These are phyloP conservation scores for Mola mola DNA, from an alignment of 2,113 vertebrate species.

Conservation along the genomic window DNA sequence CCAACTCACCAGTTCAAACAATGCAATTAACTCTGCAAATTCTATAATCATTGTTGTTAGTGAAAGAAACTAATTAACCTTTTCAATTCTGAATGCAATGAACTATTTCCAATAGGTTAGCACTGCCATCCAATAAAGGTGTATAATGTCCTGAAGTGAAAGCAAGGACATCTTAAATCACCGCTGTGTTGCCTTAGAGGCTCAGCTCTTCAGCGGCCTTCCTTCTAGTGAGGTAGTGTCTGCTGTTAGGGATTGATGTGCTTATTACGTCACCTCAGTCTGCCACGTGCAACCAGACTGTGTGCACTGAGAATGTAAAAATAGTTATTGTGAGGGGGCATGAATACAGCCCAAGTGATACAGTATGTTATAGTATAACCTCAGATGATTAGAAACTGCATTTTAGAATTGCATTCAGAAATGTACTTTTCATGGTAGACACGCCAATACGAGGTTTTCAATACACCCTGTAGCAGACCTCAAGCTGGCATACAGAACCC, in stretches of 20 bases:
- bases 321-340: constrained; percentile 9
- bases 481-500: not conserved
- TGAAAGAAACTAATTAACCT: constrained; percentile 67
- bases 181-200: constrained; percentile 34
- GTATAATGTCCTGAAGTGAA: constrained; percentile 12
- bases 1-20: constrained; percentile 7
- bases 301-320: constrained; percentile 56
- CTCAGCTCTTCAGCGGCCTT: constrained; percentile 48
- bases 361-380: no score
- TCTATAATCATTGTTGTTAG: constrained; percentile 45
- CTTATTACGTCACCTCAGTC: constrained; percentile 69
- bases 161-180: constrained; percentile 53
- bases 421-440: not conserved
- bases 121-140: constrained; percentile 22
- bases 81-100: constrained; percentile 61
- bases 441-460: no score
- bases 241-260: constrained; percentile 68
- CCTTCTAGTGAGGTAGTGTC: constrained; percentile 76
- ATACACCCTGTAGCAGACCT: no score
- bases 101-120: constrained; percentile 64
- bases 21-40: constrained; percentile 20
- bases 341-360: no score
- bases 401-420: not conserved
- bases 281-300: constrained; percentile 39
- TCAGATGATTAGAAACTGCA: not conserved